Evolutionary conservation across 2,888 invertebrate species (phyloP).

Genomic region (Carpatolechia fugitivella): DNA sequence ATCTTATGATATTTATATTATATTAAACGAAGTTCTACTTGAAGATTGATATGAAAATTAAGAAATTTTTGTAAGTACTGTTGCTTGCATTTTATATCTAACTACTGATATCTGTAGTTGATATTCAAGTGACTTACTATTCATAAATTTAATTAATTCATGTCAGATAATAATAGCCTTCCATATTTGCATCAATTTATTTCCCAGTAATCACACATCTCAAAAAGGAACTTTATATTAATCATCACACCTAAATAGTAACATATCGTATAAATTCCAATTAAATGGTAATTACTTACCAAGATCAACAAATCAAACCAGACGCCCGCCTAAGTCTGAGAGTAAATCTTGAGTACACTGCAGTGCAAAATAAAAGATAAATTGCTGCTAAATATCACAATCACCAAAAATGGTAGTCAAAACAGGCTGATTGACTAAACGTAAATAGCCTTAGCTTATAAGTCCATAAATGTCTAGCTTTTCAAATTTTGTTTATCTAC

Average conservation of each 20-base stretch:
- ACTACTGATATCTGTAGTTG: no score
- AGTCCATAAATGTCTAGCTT: no score
- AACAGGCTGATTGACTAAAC: no score
- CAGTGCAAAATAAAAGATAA: conserved; percentile 11
- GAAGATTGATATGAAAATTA: no score
- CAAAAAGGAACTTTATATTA: neutral
- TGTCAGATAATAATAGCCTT: neutral
- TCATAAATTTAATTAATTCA: neutral
- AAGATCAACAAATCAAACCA: conserved; percentile 36
- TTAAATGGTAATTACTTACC: conserved; percentile 24
- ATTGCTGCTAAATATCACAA: neutral
- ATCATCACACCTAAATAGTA: neutral
- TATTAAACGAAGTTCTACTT: no score
- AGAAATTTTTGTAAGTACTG: no score
- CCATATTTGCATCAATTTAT: neutral
- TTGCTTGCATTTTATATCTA: no score
- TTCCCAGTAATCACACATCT: neutral
- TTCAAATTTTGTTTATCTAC: no score
- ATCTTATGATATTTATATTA: no score
- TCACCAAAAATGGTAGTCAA: no score
- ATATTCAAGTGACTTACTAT: no score
- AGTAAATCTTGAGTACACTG: conserved; percentile 20
- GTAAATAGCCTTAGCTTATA: no score
- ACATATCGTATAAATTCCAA: conserved; percentile 1
- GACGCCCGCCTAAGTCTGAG: conserved; percentile 24